These are phyloP conservation scores for Ochropleura plecta DNA, from an alignment of 2,888 invertebrate genomes.

Conservation along the genomic window DNA sequence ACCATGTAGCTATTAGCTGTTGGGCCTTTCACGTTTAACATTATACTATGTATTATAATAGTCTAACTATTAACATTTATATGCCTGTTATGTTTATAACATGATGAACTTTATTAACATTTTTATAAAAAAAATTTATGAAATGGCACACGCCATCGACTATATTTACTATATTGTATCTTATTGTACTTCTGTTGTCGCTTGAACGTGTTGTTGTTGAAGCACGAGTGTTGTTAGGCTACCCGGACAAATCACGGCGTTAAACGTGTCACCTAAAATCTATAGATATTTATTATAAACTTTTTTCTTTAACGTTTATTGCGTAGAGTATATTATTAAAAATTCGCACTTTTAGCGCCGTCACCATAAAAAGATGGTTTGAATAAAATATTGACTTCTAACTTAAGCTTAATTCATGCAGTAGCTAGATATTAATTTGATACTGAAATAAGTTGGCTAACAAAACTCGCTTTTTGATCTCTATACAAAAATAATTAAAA, in stretches of 20 bases:
- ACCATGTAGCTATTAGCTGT: conserved; percentile 90
- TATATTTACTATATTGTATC: conserved; percentile 89
- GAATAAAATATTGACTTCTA: conserved; percentile 65
- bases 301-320: conserved; percentile 62
- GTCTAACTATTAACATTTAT: conserved; percentile 91
- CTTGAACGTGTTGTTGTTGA: conserved; percentile 87
- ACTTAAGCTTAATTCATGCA: conserved; percentile 69
- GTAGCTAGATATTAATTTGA: conserved; percentile 55
- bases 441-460: conserved; percentile 53
- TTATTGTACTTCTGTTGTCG: conserved; percentile 87
- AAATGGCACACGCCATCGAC: conserved; percentile 91
- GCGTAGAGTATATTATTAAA: conserved; percentile 63
- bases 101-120: conserved; percentile 89
- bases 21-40: conserved; percentile 90
- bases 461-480: conserved; percentile 54
- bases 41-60: conserved; percentile 90
- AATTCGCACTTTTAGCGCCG: conserved; percentile 79
- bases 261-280: conserved; percentile 74
- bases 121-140: conserved; percentile 78
- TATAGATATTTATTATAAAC: conserved; percentile 54
- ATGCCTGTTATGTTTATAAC: conserved; percentile 91
- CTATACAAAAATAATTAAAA: conserved; percentile 30
- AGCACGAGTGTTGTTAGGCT: conserved; percentile 88
- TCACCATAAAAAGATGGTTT: conserved; percentile 54
- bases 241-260: conserved; percentile 80